These are phyloP conservation scores for Myxocyprinus asiaticus DNA, from an alignment of 2,113 vertebrate genomes.

Conservation along the genomic window DNA sequence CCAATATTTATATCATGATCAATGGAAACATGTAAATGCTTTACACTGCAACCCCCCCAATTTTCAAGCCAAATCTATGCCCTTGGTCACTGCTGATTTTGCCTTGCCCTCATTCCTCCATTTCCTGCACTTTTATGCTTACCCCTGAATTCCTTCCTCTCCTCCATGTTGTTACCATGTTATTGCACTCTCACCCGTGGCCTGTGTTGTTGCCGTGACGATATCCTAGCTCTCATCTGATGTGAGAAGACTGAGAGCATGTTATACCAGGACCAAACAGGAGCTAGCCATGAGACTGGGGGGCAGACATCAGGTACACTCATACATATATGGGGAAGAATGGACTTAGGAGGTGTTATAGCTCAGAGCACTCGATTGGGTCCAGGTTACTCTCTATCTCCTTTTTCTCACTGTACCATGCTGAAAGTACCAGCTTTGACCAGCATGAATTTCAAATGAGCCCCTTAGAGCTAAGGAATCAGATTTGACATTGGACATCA, in stretches of 20 bases:
- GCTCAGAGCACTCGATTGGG: neutral
- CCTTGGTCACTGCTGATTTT: conserved; percentile 66
- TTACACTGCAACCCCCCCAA: too few relatives aligned
- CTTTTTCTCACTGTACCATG: neutral
- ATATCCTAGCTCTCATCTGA: conserved; percentile 86
- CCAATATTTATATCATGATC: too few relatives aligned
- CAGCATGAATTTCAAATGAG: neutral
- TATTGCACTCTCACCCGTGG: conserved; percentile 23
- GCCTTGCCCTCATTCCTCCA: conserved; percentile 51
- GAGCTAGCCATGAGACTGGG: conserved; percentile 87
- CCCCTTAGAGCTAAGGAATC: too few relatives aligned
- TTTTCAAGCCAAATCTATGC: too few relatives aligned
- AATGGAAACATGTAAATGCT: too few relatives aligned
- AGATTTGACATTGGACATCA: too few relatives aligned
- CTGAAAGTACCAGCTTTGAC: neutral
- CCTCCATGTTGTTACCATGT: conserved; percentile 50
- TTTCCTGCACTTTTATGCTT: conserved; percentile 17
- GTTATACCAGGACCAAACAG: conserved; percentile 88
- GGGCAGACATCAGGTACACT: conserved; percentile 88
- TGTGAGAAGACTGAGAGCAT: conserved; percentile 87
- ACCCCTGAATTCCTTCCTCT: conserved; percentile 8
- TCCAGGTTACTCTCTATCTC: neutral
- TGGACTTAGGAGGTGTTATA: neutral
- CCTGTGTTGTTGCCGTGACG: conserved; percentile 56
- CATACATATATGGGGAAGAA: neutral